Evolutionary conservation across 2,797 vertebrate genomes (phyloP).

Genomic region (Danio albolineatus): DNA sequence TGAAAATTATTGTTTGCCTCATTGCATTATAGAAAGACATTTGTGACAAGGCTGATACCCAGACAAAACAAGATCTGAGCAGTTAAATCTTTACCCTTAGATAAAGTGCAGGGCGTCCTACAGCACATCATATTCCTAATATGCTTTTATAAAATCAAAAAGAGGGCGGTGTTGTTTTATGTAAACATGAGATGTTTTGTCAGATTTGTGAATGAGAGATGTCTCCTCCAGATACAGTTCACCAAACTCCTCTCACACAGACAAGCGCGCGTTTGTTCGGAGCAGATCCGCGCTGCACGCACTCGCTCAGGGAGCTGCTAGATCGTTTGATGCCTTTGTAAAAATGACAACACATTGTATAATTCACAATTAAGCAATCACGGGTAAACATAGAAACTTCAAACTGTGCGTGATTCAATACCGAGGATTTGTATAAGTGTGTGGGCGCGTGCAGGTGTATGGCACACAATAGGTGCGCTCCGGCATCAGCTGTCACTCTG

Average conservation of each 20-base stretch:
- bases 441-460: constrained; percentile 24
- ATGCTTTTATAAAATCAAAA: background rate
- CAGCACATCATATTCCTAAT: background rate
- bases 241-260: constrained; percentile 65
- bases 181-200: constrained; percentile 39
- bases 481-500: constrained; percentile 28
- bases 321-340: background rate
- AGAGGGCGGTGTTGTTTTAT: background rate
- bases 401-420: too few species aligned
- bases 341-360: background rate
- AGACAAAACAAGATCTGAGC: background rate
- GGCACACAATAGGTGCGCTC: constrained; percentile 37
- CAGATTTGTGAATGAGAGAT: constrained; percentile 66
- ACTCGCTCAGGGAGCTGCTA: background rate
- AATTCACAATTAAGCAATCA: background rate
- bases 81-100: background rate
- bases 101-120: background rate
- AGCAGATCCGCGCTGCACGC: background rate
- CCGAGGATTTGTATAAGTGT: constrained; percentile 8
- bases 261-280: constrained; percentile 36
- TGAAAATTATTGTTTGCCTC: too few species aligned
- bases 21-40: background rate
- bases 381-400: background rate
- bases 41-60: background rate
- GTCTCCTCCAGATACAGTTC: constrained; percentile 67